These are phyloP conservation scores for Gymnoscelis rufifasciata DNA, from an alignment of 2,888 invertebrate genomes.

Conservation along the genomic window DNA sequence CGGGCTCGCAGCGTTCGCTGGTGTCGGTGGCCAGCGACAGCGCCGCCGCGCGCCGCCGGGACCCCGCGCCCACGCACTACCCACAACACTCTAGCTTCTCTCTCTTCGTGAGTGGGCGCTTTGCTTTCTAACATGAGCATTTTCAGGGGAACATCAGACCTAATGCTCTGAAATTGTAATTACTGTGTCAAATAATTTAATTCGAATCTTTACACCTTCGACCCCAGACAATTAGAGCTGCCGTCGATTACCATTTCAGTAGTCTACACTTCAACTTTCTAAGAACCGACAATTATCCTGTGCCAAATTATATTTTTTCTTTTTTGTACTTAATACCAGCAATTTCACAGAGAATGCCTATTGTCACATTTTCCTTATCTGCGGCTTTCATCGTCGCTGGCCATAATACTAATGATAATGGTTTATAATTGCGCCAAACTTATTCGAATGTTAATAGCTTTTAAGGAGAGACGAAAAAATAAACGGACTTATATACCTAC, in stretches of 20 bases:
- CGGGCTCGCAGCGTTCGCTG: conserved; percentile 71
- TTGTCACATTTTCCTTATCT: conserved; percentile 29
- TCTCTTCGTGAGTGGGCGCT: conserved; percentile 78
- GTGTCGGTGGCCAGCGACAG: conserved; percentile 76
- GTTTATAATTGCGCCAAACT: conserved; percentile 10
- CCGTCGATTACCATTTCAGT: too few species aligned
- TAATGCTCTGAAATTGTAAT: too few species aligned
- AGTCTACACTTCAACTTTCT: too few species aligned
- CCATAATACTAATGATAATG: conserved; percentile 14
- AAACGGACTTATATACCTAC: conserved; percentile 5
- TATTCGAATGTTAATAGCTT: conserved; percentile 12
- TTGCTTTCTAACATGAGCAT: conserved; percentile 65
- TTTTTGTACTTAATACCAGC: neutral
- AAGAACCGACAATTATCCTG: too few species aligned
- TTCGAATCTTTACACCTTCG: too few species aligned
- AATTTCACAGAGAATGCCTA: conserved; percentile 7
- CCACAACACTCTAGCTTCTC: conserved; percentile 71
- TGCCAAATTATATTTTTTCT: too few species aligned
- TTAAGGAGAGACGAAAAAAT: conserved; percentile 14
- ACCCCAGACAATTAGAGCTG: too few species aligned
- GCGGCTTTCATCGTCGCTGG: conserved; percentile 33
- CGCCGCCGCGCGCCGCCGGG: conserved; percentile 67
- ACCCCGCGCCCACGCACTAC: conserved; percentile 60
- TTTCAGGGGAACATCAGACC: conserved; percentile 18
- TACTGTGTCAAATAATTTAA: too few species aligned